Conservation (phyloP, 2,888 invertebrate species). For the Pelosia muscerda region DNA sequence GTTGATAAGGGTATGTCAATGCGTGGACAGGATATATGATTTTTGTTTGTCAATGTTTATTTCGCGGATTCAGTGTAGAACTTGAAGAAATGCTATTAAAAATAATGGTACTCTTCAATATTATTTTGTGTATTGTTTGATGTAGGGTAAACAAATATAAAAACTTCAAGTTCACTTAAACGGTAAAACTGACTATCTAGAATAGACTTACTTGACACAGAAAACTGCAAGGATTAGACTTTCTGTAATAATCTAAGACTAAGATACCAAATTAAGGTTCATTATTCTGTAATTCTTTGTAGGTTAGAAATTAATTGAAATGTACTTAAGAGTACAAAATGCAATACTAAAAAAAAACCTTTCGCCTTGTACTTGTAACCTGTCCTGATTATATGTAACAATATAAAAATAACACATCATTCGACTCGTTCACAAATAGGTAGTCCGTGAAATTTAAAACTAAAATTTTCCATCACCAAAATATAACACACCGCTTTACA, state of each 20-base stretch:
- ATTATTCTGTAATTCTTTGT: not conserved
- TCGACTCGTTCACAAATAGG: slow-evolving; percentile 21
- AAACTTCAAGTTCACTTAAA: not conserved
- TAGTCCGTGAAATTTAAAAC: slow-evolving; percentile 14
- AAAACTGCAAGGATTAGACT: not conserved
- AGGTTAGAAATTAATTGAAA: not conserved
- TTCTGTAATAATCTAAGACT: not conserved
- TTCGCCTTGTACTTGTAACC: not conserved
- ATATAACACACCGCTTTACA: slow-evolving; percentile 27
- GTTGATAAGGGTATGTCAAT: slow-evolving; percentile 12
- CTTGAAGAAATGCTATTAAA: not conserved
- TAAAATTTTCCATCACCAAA: slow-evolving; percentile 19
- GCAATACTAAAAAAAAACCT: not conserved
- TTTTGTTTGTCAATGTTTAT: not conserved
- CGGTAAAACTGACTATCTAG: not conserved
- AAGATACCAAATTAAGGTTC: not conserved
- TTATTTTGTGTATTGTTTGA: not conserved
- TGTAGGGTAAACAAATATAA: not conserved
- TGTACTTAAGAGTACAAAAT: not conserved
- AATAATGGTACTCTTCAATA: not conserved
- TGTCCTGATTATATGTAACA: not conserved
- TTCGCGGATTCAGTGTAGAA: not conserved
- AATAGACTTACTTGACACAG: not conserved
- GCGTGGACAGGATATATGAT: slow-evolving; percentile 1
- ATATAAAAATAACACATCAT: slow-evolving; percentile 5